phyloP scores from a whole-genome alignment of 2,888 invertebrate species.

The Tiphia femorata region DNA sequence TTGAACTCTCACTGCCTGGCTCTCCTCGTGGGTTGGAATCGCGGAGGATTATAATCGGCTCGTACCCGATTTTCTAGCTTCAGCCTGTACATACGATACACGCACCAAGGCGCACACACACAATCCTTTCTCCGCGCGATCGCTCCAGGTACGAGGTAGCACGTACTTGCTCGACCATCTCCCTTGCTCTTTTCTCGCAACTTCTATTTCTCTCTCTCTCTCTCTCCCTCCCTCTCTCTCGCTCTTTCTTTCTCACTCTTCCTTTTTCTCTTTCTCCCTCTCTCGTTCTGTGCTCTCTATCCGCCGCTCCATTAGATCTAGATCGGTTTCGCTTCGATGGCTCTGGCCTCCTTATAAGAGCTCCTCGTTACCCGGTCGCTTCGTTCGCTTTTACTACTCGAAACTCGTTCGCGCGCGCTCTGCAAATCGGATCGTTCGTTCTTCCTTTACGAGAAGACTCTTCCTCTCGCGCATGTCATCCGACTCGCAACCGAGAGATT shows the following conservation, averaged over 20 bases:
- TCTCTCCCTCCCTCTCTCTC: conserved; percentile 3
- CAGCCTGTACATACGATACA: conserved; percentile 1
- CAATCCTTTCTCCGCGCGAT: conserved; percentile 27
- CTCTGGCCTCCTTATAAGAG: conserved; percentile 42
- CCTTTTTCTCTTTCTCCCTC: too few relatives aligned
- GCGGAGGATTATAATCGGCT: too few relatives aligned
- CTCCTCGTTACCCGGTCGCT: conserved; percentile 23
- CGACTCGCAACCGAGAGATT: too few relatives aligned
- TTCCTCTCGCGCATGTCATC: too few relatives aligned
- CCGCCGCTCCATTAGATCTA: conserved; percentile 23
- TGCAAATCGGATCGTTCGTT: conserved; percentile 37
- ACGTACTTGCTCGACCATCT: conserved; percentile 34
- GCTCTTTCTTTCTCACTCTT: too few relatives aligned
- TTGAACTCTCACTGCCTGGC: too few relatives aligned
- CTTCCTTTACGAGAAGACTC: conserved; percentile 4
- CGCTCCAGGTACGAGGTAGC: conserved; percentile 45
- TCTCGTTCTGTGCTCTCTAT: too few relatives aligned
- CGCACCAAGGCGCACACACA: neutral
- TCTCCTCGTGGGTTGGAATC: too few relatives aligned
- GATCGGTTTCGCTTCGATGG: conserved; percentile 46
- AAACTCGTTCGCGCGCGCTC: conserved; percentile 16
- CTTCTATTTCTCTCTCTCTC: conserved; percentile 5
- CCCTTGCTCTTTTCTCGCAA: too few relatives aligned
- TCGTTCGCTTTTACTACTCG: conserved; percentile 30
- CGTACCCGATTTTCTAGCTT: conserved; percentile 27